A percentile compares a stretch with the other conserved stretches of the same genome.
Conservation (phyloP, 1,140 invertebrate genomes). For the Sitobion miscanthi region DNA sequence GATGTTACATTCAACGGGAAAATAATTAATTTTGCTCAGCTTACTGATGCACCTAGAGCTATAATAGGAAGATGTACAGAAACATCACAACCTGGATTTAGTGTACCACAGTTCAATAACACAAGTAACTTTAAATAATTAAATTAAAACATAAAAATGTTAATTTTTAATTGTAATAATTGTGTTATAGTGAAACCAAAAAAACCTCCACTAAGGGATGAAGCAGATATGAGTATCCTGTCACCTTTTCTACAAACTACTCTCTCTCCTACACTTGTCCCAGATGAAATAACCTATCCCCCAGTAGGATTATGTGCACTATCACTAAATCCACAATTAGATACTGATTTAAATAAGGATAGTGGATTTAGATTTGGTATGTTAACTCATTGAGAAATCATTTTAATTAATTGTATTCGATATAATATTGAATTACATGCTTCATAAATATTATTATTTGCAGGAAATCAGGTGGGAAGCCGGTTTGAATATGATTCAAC, state of each 20-base stretch:
- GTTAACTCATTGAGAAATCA: neutral
- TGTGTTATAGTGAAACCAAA: neutral
- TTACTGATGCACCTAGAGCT: constrained; percentile 69
- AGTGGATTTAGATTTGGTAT: constrained; percentile 66
- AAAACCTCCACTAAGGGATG: constrained; percentile 33
- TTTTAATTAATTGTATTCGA: neutral
- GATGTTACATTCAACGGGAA: constrained; percentile 84
- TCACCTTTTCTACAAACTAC: neutral
- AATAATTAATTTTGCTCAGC: constrained; percentile 81
- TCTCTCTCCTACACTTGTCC: neutral
- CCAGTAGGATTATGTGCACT: constrained; percentile 58
- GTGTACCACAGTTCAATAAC: neutral
- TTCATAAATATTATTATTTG: constrained; percentile 55
- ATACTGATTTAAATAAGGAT: constrained; percentile 56
- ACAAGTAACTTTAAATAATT: constrained; percentile 63
- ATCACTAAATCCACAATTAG: constrained; percentile 58
- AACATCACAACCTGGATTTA: neutral
- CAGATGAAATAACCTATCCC: neutral
- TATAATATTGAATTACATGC: neutral
- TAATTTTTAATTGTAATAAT: neutral
- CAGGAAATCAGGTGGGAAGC: constrained; percentile 74
- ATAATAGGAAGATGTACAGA: constrained; percentile 72
- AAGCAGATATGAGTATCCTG: neutral
- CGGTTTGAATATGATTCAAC: constrained; percentile 74
- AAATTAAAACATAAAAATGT: constrained; percentile 58